Evolutionary conservation across 2,888 invertebrate genomes (phyloP), one percentile per base, ranked within the genome.

Genomic region (Congeria kusceri): DNA sequence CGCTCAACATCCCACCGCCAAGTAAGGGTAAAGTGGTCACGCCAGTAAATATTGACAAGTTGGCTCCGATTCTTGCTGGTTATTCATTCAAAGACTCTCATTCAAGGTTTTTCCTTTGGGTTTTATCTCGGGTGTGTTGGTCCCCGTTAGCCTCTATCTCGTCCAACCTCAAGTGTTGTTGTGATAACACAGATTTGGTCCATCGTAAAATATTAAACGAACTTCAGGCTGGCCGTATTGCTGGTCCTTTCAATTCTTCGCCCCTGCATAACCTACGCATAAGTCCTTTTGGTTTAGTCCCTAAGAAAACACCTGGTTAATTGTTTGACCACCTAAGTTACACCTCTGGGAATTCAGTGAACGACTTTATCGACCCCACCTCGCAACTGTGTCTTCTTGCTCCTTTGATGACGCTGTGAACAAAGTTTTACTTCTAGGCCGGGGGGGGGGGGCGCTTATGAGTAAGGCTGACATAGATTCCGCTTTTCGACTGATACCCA

Each of bases 391-490:
- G 3, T 23, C 23, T 11, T 75, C 69, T 49, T 25, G 29, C n/a
- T 25, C 64, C 15, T 65, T 75, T 49, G 68, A 75, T 23, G 46
- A 67, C 46, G 68, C 75, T 1, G 56, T 75, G 32, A 15, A 28
- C 15, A 1, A 25, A 7, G 18, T 76, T 1, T 46, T 62, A n/a
- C 5, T 15, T 18, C 29, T 67, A 3, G 68, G 67, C 49, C 70
- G 47, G 0, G 76, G 76, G 11, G n/a, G n/a, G n/a, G n/a, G n/a
- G n/a, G 29, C 66, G 15, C n/a, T n/a, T n/a, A n/a, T n/a, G 13
- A 44, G 53, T 27, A 80, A 80, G 39, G 72, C 76, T 1, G 80
- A 80, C 32, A 61, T 80, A 3, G 68, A 57, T 5, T 49, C 58
- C 2, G 77, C 71, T 15, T 77, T 61, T 28, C 11, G 77, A 3